Base-by-base conservation (phyloP, 1,140 invertebrate genomes). In the Pogonomyrmex californicus region DNA sequence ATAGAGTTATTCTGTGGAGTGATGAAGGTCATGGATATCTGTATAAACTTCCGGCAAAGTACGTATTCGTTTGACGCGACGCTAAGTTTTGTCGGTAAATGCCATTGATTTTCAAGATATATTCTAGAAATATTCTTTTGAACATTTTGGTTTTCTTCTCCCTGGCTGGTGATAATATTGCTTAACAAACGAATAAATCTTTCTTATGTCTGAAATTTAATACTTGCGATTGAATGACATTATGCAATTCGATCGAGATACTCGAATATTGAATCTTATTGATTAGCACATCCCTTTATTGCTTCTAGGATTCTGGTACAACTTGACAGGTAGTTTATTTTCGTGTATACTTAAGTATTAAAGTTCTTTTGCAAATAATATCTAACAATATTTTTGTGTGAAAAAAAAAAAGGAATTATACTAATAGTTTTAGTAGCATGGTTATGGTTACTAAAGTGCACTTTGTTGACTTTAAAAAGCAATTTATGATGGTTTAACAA, bases 41-140 rank as follows among this genome's bases (percentile, higher is more conserved):
- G 79, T 99, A 99, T 94, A 98, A 98, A 95, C 95, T 99, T 90
- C 99, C 99, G 6, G 97, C 98, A 85, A 99, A 99, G 98, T 99
- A 97, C 97, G 97, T 96, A 86, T 36, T 14, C 9, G 33, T 44
- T 73, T 47, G n/a, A 62, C n/a, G 33, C n/a, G 38, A 82, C 14
- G 0, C 68, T 66, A 49, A 49, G 3, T 73, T 47, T 60, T 17
- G 44, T 71, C 12, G 14, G 7, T 36, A 23, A 58, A 82, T 14
- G 17, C 44, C 6, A 82, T 17, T 23, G 30, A 30, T 73, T 83
- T 33, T 73, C 17, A 6, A 47, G 10, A 51, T 58, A 75, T 62
- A 73, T 38, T 49, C 10, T 78, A 17, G n/a, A 77, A 36, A 54
- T 86, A 3, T 73, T 30, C 41, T 47, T 65, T 49, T 47, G 41